Base-by-base conservation (phyloP, 2,888 invertebrate genomes). In the Rotaria magnacalcarata region DNA sequence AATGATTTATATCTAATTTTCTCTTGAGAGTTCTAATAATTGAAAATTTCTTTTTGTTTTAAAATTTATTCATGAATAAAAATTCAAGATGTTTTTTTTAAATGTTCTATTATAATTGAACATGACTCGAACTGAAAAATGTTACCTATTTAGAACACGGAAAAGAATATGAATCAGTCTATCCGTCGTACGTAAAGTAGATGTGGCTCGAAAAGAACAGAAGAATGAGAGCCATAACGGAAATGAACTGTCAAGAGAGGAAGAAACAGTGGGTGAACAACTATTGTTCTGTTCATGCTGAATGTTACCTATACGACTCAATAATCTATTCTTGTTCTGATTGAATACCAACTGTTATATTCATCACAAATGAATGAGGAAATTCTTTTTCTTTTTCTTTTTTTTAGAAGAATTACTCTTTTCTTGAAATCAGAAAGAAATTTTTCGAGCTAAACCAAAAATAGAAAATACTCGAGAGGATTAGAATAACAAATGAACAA, bases 241-340 rank as follows among this genome's bases (percentile, higher is more conserved):
- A 67, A 67, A 67, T 67, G 67, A 67, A 67, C 67, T 67, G 67
- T 19, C 34, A 34, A 67, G 27, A 67, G 19, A 67, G 67, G 27
- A 67, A 34, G 67, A 67, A 34, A 67, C 16, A 67, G 27, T 19
- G 67, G 34, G 67, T 34, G 34, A 67, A 67, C 34, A 67, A 67
- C 34, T 14, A 19, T 50, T 50, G 34, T 67, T 67, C 19, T 67
- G 34, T 67, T 34, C 34, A 67, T 67, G 67, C 34, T 67, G 34
- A 67, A 34, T 67, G 34, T 67, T 67, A 67, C 67, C 67, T 67
- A 67, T 67, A 34, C 16, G 34, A 67, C 34, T 34, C 67, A 67
- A 67, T 67, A 67, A 67, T 67, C 67, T 67, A 67, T 67, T 67
- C 67, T 67, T 67, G 19, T 67, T 16, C 1, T 67, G 34, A 67